A percentile compares a stretch with the other conserved stretches of the same genome.
Conservation (phyloP, 2,888 invertebrate genomes). For the Tryphoninae sp. region DNA sequence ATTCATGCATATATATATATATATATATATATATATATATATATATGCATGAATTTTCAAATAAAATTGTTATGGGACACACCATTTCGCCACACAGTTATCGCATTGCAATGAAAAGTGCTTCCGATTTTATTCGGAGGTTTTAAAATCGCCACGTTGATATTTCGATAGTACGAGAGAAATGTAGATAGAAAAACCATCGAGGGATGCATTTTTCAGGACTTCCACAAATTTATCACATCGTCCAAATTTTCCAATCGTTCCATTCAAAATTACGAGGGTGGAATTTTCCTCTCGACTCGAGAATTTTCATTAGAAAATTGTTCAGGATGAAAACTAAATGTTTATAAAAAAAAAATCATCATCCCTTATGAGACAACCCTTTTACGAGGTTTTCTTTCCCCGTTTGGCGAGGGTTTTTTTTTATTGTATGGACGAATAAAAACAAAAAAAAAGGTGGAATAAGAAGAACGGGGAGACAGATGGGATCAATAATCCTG, state of each 20-base stretch:
- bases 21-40: too few species aligned
- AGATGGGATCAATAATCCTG: constrained; percentile 32
- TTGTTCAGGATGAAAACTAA: too few species aligned
- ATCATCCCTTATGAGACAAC: background rate
- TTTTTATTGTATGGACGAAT: background rate
- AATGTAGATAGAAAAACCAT: background rate
- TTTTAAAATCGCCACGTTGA: constrained; percentile 9
- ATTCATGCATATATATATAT: too few species aligned
- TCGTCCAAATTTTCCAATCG: background rate
- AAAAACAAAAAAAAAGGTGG: constrained; percentile 3
- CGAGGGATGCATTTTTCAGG: constrained; percentile 6
- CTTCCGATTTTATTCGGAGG: constrained; percentile 7
- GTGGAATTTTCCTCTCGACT: too few species aligned
- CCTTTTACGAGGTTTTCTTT: constrained; percentile 4
- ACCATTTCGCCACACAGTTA: constrained; percentile 8
- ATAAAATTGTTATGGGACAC: constrained; percentile 48
- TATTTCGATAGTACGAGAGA: background rate
- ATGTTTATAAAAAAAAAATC: too few species aligned
- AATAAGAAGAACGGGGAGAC: background rate
- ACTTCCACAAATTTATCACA: constrained; percentile 3
- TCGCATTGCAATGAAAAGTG: constrained; percentile 21
- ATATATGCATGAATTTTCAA: constrained; percentile 6
- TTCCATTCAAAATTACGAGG: too few species aligned
- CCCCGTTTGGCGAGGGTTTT: background rate
- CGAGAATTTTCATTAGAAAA: too few species aligned